Evolutionary conservation across 2,113 vertebrate genomes (phyloP).

Genomic region (Ctenomys sociabilis): DNA sequence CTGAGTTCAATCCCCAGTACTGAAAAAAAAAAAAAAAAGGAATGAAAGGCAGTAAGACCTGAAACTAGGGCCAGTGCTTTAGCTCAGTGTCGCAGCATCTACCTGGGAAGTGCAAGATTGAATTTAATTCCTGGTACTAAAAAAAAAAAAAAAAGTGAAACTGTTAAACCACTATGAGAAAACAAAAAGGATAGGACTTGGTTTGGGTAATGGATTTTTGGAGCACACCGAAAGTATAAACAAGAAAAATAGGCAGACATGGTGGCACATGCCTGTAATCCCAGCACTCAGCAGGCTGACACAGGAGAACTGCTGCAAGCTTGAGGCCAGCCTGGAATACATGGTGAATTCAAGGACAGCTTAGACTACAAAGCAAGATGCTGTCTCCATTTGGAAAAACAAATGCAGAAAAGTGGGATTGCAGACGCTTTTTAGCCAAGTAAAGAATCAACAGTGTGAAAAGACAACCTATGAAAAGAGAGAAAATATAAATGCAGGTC

Average conservation of each 20-base stretch:
- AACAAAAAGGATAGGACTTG: not conserved
- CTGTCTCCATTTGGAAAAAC: not conserved
- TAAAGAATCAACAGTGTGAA: not conserved
- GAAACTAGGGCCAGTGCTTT: not conserved
- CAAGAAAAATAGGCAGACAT: not conserved
- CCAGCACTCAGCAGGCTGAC: not conserved
- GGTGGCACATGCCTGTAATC: not conserved
- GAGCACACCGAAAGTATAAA: not conserved
- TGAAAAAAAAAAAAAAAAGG: too few species aligned
- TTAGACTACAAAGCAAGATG: not conserved
- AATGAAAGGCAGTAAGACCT: not conserved
- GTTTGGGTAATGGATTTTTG: not conserved
- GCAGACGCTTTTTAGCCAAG: not conserved
- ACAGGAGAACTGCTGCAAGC: not conserved
- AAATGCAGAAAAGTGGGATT: not conserved
- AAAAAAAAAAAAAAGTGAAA: not conserved
- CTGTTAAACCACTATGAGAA: not conserved
- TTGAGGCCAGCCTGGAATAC: not conserved
- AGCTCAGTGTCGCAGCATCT: too few species aligned
- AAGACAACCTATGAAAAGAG: not conserved
- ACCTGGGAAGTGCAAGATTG: too few species aligned
- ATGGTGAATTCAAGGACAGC: not conserved
- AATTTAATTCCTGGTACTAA: too few species aligned
- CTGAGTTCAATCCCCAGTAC: too few species aligned
- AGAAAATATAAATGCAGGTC: not conserved